Base-by-base conservation (phyloP, 2,797 vertebrate genomes). In the Platyrinchus mystaceus region DNA sequence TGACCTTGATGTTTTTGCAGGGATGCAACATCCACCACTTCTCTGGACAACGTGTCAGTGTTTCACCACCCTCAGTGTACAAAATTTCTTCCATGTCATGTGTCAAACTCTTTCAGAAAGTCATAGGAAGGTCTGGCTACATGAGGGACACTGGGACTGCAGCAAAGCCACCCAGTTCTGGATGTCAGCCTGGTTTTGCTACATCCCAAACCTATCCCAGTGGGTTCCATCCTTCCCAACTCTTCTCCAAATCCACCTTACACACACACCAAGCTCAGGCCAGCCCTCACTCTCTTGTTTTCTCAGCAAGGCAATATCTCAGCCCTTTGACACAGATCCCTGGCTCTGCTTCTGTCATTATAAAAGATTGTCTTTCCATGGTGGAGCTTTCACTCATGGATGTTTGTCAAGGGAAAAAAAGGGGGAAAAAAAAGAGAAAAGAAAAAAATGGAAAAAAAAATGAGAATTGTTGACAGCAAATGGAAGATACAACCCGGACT, bases 391-490 rank as follows among this genome's bases (percentile, higher is more conserved):
- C 91, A 74, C 62, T 96, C 89, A 75, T 30, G 89, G 96, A 71
- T 2, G 34, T 60, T 87, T 77, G 90, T 97, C 94, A 93, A 92
- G 91, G 24, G 15, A 52, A 47, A 30, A 21, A 7, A 18, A 5
- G 4, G 15, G 1, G 1, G 4, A 2, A 19, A 60, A 37, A 64
- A 73, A 76, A 58, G 21, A 74, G 14, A 37, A 68, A 76, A 75
- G 28, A 36, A 21, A 6, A 46, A 23, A 46, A 23, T 7, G 7
- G 4, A 92, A 74, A 84, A 90, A 79, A 70, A 71, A 87, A 98
- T 76, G 94, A 94, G 91, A 96, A 95, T 87, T 94, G 86, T 94
- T 98, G 98, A 98, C 98, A 98, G 92, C 62, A 44, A 94, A 95
- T 8, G 5, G 87, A 70, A 94, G 94, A 96, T 94, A 95, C 97